A percentile compares a stretch with the other conserved stretches of the same genome.
Conservation (phyloP, 2,113 vertebrate genomes). For the Theropithecus gelada region DNA sequence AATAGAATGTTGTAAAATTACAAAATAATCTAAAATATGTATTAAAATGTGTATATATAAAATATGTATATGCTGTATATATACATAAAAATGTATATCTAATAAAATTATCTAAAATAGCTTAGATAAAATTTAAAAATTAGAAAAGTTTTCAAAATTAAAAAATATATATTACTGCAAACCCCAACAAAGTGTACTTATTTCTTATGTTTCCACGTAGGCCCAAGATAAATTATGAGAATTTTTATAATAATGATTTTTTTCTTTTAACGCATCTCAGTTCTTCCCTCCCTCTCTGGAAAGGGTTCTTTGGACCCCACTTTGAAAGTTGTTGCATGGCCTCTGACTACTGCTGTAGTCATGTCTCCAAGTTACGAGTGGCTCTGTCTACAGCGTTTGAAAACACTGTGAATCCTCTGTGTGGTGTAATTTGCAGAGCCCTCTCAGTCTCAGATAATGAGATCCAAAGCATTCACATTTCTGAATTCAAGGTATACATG, state of each 20-base stretch:
- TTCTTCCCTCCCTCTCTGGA: no score
- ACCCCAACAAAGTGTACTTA: neutral
- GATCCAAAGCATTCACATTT: neutral
- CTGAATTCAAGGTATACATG: neutral
- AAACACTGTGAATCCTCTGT: neutral
- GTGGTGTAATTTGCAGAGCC: neutral
- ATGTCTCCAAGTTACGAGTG: neutral
- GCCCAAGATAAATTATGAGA: neutral
- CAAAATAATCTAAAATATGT: neutral
- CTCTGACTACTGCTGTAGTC: neutral
- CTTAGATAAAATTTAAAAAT: neutral
- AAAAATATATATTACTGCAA: neutral
- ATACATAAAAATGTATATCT: neutral
- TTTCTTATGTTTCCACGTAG: neutral
- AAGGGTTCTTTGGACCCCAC: neutral
- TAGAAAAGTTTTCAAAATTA: neutral
- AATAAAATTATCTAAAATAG: neutral
- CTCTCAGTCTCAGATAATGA: neutral
- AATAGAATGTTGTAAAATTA: conserved; percentile 18
- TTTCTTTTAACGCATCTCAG: neutral
- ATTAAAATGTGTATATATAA: neutral
- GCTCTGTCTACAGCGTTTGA: neutral
- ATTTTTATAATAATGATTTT: neutral
- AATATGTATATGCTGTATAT: neutral
- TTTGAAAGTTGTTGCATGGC: neutral